Base-by-base conservation (phyloP, 2,888 invertebrate genomes). In the Dastarcus helophoroides region DNA sequence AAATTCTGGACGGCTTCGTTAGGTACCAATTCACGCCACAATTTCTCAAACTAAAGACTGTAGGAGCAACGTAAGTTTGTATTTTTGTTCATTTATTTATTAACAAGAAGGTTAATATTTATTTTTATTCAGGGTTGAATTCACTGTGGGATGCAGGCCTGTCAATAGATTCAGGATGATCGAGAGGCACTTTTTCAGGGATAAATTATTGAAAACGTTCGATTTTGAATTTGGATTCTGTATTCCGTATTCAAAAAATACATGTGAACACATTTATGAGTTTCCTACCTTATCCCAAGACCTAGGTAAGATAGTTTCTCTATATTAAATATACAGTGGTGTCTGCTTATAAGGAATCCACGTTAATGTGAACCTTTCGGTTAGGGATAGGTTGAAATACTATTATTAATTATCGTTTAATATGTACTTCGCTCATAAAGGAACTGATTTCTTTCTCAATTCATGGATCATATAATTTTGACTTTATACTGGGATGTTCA, bases 171-270 rank as follows among this genome's bases (percentile, higher is more conserved):
- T 98, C 64, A 75, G 97, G 32, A 98, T 97, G 97, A 93, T 97
- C 48, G 95, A 97, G 61, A 77, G 90, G 26, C 95, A 97, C 62
- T 97, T 88, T 68, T 97, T 94, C 64, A 68, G 88, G 35, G 90
- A 97, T 50, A 82, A 79, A 35, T 65, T 94, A 39, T 69, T 97
- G 32, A 97, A 98, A 65, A 93, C 91, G 6, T 97, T 98, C 66
- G 97, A 98, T 61, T 98, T 98, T 69, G 94, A 97, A 62, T 98
- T 98, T 71, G 97, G 97, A 26, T 98, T 94, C 63, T 97, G 97
- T 62, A 95, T 98, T 64, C 97, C 97, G 24, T 86, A 86, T 63
- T 95, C 93, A 38, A 79, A 84, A 54, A 98, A 98, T 60, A 91
- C 94, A 7, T 95, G 95, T 62, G 97, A 98, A 65, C 97, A 97